Evolutionary conservation across 2,888 invertebrate genomes (phyloP).

Genomic region (Uloborus plumipes): DNA sequence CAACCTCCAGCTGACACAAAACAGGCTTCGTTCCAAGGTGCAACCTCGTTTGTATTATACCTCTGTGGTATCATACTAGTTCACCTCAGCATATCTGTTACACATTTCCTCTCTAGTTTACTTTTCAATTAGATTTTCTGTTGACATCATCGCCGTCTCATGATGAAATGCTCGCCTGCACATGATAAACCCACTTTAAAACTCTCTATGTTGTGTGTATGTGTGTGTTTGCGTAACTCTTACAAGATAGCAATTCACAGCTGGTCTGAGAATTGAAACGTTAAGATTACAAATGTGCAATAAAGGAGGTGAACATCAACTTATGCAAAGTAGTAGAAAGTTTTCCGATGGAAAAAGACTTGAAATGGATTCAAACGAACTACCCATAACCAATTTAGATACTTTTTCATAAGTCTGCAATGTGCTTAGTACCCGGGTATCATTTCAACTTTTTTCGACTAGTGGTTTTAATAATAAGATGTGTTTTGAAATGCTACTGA

Average conservation of each 20-base stretch:
- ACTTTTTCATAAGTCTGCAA: constrained; percentile 9
- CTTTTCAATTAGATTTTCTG: too few relatives aligned
- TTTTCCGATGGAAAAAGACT: not conserved
- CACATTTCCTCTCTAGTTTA: too few relatives aligned
- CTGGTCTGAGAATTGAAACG: constrained; percentile 55
- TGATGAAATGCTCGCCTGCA: too few relatives aligned
- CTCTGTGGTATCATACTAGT: too few relatives aligned
- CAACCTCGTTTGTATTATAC: too few relatives aligned
- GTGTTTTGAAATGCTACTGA: constrained; percentile 34
- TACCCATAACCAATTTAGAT: not conserved
- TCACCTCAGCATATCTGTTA: too few relatives aligned
- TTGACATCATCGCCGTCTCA: too few relatives aligned
- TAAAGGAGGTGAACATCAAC: constrained; percentile 1
- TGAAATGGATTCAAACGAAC: not conserved
- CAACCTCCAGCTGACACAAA: too few relatives aligned
- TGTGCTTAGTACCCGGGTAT: constrained; percentile 13
- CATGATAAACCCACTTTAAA: constrained; percentile 27
- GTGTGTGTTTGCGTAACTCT: constrained; percentile 40
- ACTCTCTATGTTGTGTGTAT: constrained; percentile 48
- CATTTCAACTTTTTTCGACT: constrained; percentile 5
- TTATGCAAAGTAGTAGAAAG: constrained; percentile 2
- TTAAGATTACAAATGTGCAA: constrained; percentile 35
- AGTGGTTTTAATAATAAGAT: constrained; percentile 31
- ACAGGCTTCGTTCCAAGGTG: too few relatives aligned
- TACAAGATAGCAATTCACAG: constrained; percentile 45